Evolutionary conservation across 1,140 invertebrate genomes (phyloP), one percentile per base, ranked within the genome.

Genomic region (Meloidogyne exigua): DNA sequence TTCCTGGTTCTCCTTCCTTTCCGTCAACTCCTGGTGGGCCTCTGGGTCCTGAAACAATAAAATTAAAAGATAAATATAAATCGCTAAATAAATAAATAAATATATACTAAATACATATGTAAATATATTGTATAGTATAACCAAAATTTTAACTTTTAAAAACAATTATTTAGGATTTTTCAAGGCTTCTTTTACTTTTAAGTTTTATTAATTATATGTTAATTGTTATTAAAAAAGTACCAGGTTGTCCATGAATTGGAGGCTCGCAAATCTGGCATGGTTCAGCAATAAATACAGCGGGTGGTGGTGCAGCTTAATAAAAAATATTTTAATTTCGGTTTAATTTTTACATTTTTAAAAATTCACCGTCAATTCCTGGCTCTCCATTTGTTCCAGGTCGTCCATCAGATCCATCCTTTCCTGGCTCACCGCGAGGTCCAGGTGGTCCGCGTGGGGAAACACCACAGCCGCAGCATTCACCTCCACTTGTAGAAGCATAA

Each of bases 381-480:
- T 57, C 49, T 57, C 49, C 49, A n/a, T 57, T 57, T n/a, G 49
- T n/a, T 57, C 49, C 49, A n/a, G 49, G 26, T 76, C 39, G 49
- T 57, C 49, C 49, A n/a, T 57, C 49, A n/a, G 49, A 57, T 21
- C 77, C 77, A n/a, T 79, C 44, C 18, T 71, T 64, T 32, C 78
- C 78, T 49, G 71, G 25, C 23, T 62, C 70, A n/a, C 78, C 78
- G 21, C 78, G 75, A n/a, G 75, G 75, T 68, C 75, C 75, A 32
- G 75, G 75, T 57, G 75, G 75, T 42, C 77, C 77, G 57, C 36
- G 57, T 23, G 77, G 76, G 9, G 77, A 79, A 23, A 79, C 77
- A 4, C 77, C 77, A n/a, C 77, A 79, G n/a, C 77, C 77, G 32
- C 77, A 79, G 62, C 77, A 79, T 25, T 63, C 75, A 25, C 49